Evolutionary conservation across 2,888 invertebrate genomes (phyloP), one percentile per base, ranked within the genome.

Genomic region (Archips crataeganus): DNA sequence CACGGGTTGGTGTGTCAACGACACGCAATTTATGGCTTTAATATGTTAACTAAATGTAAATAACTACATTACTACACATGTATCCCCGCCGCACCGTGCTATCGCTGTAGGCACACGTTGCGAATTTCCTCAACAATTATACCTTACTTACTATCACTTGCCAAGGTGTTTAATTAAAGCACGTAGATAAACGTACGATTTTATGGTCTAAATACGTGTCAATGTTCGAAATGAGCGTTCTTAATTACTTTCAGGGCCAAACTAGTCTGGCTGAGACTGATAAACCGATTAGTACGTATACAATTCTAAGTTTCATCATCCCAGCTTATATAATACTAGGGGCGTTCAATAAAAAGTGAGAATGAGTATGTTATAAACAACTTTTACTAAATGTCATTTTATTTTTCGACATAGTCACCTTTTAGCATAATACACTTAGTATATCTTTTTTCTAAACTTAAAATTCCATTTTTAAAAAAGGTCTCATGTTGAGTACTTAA

Each of bases 21-120:
- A 82, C 88, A 88, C 84, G 79, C 81, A 79, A 82, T 88, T 88
- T 87, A 88, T 85, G 82, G 85, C 80, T 85, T 87, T 89, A 89
- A 89, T 91, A 91, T 91, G 90, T 89, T 86, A 92, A 91, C 85
- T 87, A 87, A 86, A 91, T 91, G 89, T 88, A 90, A 91, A 90
- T 90, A 87, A 82, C 84, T 78, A 84, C 82, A 83, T 80, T 79
- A 81, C 82, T 84, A 84, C 78, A 82, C 80, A 79, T 81, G 79
- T 81, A 80, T 79, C 78, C 77, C 77, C 77, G 77, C 78, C 75
- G 79, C 78, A 79, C 78, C 82, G 64, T n/a, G 64, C 69, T 73
- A 73, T 65, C 69, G 69, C 68, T 51, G 45, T 69, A 63, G 47
- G 70, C 70, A 45, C 65, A 65, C 54, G 69, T 69, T 74, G 70